Conservation (phyloP, 2,888 invertebrate genomes). For the Bugulina stolonifera region DNA sequence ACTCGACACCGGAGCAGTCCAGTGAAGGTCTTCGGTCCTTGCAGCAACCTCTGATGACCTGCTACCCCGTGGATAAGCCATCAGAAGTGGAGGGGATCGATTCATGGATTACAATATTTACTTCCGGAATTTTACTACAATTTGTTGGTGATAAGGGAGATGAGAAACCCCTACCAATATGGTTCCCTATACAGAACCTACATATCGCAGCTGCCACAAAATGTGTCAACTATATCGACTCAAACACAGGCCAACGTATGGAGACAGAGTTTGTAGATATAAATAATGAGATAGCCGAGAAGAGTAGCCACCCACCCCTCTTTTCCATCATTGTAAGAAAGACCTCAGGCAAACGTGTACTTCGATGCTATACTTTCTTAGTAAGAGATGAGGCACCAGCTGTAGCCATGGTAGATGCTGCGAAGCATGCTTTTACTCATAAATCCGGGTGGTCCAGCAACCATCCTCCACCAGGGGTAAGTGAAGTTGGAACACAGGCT, state of each 20-base stretch:
- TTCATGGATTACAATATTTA: constrained; percentile 94
- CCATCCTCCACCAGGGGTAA: not conserved
- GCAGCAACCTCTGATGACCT: constrained; percentile 42
- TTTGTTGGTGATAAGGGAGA: constrained; percentile 62
- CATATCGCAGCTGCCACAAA: constrained; percentile 50
- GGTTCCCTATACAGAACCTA: constrained; percentile 48
- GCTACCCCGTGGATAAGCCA: constrained; percentile 41
- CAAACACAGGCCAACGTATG: constrained; percentile 35
- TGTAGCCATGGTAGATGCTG: not conserved
- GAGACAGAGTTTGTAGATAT: constrained; percentile 48
- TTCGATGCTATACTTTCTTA: constrained; percentile 30
- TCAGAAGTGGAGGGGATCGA: constrained; percentile 44
- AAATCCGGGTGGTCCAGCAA: constrained; percentile 11
- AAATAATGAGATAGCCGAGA: constrained; percentile 36
- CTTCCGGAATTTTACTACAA: constrained; percentile 84
- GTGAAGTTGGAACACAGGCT: too few relatives aligned
- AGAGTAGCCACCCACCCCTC: constrained; percentile 44
- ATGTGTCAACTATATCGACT: constrained; percentile 37
- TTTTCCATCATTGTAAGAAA: constrained; percentile 49
- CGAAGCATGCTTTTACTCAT: not conserved
- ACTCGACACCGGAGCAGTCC: constrained; percentile 47
- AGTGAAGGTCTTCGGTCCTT: constrained; percentile 46
- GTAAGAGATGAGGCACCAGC: constrained; percentile 7
- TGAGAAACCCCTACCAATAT: constrained; percentile 33
- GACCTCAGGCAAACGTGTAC: constrained; percentile 44